Percentiles rank a stretch among this genome's conserved stretches.
Evolutionary conservation across 2,797 vertebrate genomes (phyloP).

Genomic region (Synaphobranchus kaupii): DNA sequence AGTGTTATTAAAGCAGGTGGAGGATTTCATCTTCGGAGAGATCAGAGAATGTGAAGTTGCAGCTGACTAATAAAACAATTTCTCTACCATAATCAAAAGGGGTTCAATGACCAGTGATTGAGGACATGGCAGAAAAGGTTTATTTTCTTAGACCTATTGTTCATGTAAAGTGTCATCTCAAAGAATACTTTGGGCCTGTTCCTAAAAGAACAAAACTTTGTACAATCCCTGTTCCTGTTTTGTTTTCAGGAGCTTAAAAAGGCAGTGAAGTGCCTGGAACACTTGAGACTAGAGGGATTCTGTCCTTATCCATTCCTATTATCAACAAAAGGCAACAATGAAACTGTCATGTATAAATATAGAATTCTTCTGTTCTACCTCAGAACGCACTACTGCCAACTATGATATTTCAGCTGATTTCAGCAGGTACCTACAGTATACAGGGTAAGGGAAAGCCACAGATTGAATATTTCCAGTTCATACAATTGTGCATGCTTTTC

Average conservation of each 20-base stretch:
- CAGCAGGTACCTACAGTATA: background rate
- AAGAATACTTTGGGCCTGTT: slow-evolving; percentile 11
- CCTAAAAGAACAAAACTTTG: background rate
- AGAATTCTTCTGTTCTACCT: background rate
- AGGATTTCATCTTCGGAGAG: slow-evolving; percentile 10
- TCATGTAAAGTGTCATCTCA: slow-evolving; percentile 14
- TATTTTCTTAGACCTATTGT: background rate
- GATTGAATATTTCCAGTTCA: background rate
- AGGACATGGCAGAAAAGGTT: slow-evolving; percentile 13
- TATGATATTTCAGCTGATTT: background rate
- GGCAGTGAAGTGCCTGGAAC: too few relatives aligned
- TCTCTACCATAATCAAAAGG: slow-evolving; percentile 15
- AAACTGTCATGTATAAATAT: background rate
- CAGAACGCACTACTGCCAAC: background rate
- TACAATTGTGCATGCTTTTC: background rate
- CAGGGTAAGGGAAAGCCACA: background rate
- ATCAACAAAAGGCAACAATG: background rate
- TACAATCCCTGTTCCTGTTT: background rate
- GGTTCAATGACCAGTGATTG: background rate
- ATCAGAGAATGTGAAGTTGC: background rate
- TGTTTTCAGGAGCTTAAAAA: background rate
- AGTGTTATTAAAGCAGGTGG: slow-evolving; percentile 10
- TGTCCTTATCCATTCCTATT: background rate
- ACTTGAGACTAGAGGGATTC: background rate
- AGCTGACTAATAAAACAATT: slow-evolving; percentile 4